phyloP scores from a whole-genome alignment of 2,888 invertebrate genomes.

The Dolichomitus sp. region DNA sequence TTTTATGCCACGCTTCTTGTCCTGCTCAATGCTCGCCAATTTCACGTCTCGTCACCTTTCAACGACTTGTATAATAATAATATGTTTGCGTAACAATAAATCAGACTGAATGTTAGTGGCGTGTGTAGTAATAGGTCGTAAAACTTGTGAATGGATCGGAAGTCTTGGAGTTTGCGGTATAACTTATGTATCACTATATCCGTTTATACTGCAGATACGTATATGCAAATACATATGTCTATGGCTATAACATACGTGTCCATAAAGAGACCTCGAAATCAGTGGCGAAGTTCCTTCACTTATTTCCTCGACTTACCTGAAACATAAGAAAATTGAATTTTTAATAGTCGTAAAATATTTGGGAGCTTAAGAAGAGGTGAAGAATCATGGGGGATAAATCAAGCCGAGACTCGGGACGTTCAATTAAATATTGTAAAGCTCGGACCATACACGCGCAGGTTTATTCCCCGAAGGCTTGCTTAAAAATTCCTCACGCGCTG shows the following conservation, averaged over 20 bases:
- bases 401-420: constrained; percentile 32
- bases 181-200: constrained; percentile 25
- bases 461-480: constrained; percentile 7
- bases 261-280: constrained; percentile 6
- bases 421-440: constrained; percentile 25
- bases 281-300: constrained; percentile 16
- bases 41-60: constrained; percentile 15
- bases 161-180: constrained; percentile 52
- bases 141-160: constrained; percentile 28
- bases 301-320: constrained; percentile 75
- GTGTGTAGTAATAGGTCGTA: constrained; percentile 75
- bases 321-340: constrained; percentile 67
- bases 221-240: neutral
- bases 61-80: constrained; percentile 70
- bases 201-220: neutral
- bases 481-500: constrained; percentile 40
- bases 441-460: constrained; percentile 1
- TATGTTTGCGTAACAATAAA: constrained; percentile 79
- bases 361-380: constrained; percentile 9
- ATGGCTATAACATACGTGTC: constrained; percentile 17
- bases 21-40: neutral
- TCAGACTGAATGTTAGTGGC: constrained; percentile 39
- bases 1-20: neutral
- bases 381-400: constrained; percentile 25
- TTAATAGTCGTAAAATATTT: constrained; percentile 51